These are phyloP conservation scores for Melanerpes aurifrons DNA, from an alignment of 2,113 vertebrate species.

Conservation along the genomic window DNA sequence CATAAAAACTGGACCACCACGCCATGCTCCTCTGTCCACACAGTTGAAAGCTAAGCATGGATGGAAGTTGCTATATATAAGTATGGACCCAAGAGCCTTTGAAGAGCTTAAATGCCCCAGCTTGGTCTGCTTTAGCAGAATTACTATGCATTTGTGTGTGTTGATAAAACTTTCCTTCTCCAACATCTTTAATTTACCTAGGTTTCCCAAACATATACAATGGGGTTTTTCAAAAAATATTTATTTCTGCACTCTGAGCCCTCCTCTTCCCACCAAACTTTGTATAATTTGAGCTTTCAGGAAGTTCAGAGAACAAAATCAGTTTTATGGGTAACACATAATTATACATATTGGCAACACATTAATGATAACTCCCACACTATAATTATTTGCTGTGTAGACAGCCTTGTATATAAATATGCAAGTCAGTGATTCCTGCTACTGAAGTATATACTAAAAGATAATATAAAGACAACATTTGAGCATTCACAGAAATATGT, in stretches of 20 bases:
- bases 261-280: background rate
- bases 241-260: background rate
- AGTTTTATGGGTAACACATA: background rate
- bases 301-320: background rate
- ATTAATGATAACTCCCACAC: background rate
- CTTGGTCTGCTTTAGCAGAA: background rate
- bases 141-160: background rate
- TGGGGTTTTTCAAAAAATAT: background rate
- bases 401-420: background rate
- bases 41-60: background rate
- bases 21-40: background rate
- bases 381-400: background rate
- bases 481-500: background rate
- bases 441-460: background rate
- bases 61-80: background rate
- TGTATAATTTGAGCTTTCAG: background rate
- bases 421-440: background rate
- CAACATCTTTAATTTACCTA: background rate
- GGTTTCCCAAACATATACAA: background rate
- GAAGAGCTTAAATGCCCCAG: background rate
- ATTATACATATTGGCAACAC: background rate
- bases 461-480: background rate
- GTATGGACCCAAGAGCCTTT: background rate
- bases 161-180: background rate
- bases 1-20: background rate